phyloP scores from a whole-genome alignment of 2,888 invertebrate genomes.

The Phrixothrix hirtus region DNA sequence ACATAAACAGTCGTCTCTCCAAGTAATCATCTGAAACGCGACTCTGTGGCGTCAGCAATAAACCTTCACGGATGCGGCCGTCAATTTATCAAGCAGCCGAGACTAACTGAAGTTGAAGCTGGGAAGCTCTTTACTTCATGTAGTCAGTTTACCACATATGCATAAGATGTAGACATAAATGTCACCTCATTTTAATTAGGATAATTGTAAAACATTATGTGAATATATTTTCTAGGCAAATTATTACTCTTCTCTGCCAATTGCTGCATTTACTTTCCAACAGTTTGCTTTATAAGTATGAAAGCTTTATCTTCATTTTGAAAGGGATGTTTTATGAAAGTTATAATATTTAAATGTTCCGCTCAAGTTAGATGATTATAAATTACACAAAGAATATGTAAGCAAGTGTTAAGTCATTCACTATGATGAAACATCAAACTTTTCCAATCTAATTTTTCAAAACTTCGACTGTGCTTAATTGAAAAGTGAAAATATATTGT shows the following conservation, averaged over 20 bases:
- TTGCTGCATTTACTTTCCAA: conserved; percentile 28
- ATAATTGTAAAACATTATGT: conserved; percentile 38
- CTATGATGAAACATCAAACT: no score
- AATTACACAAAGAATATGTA: no score
- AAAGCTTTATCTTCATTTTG: no score
- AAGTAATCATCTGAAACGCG: conserved; percentile 44
- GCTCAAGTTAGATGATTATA: no score
- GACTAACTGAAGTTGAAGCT: conserved; percentile 28
- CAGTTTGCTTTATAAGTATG: no score
- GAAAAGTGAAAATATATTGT: no score
- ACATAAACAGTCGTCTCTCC: conserved; percentile 40
- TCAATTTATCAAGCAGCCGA: conserved; percentile 47
- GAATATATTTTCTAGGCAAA: conserved; percentile 41
- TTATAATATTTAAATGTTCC: no score
- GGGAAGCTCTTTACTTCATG: conserved; percentile 29
- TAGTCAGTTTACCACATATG: conserved; percentile 31
- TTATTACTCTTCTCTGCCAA: conserved; percentile 37
- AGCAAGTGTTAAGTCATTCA: no score
- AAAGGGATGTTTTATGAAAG: no score
- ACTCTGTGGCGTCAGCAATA: conserved; percentile 46
- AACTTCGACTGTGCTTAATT: no score
- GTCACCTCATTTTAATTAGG: conserved; percentile 42
- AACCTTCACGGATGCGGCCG: conserved; percentile 43
- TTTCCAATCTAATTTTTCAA: no score
- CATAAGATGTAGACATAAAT: conserved; percentile 36